Conservation (phyloP, 2,797 vertebrate genomes). For the Pristis pectinata region DNA sequence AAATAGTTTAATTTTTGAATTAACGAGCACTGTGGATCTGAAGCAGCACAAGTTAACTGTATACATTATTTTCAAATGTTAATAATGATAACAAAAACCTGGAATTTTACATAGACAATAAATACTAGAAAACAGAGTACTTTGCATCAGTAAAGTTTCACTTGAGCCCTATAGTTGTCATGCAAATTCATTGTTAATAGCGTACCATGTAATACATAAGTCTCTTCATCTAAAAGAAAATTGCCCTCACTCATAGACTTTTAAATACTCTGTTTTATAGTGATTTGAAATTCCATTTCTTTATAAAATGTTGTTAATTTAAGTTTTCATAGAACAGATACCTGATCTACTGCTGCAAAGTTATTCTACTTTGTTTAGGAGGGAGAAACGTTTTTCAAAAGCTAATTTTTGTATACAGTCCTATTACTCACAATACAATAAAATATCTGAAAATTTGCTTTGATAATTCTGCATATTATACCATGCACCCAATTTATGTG, state of each 20-base stretch:
- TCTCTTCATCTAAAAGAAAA: neutral
- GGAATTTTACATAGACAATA: neutral
- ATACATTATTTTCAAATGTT: neutral
- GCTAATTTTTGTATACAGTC: constrained; percentile 58
- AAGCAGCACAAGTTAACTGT: neutral
- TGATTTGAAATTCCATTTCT: neutral
- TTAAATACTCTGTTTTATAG: constrained; percentile 11
- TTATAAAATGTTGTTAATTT: constrained; percentile 15
- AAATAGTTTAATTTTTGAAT: neutral
- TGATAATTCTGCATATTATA: constrained; percentile 5
- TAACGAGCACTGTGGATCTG: neutral
- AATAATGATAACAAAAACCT: neutral
- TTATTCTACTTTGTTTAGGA: neutral
- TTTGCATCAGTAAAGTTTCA: constrained; percentile 11
- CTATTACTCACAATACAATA: constrained; percentile 54
- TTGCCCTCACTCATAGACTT: neutral
- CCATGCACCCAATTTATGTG: constrained; percentile 42
- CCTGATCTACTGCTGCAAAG: neutral
- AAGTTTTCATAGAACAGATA: neutral
- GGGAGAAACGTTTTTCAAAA: neutral
- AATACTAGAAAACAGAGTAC: constrained; percentile 22
- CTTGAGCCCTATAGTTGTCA: neutral
- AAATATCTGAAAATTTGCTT: constrained; percentile 35
- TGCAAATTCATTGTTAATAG: neutral
- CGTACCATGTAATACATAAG: neutral